phyloP scores from a whole-genome alignment of 1,140 invertebrate genomes.

The Phortica variegata region DNA sequence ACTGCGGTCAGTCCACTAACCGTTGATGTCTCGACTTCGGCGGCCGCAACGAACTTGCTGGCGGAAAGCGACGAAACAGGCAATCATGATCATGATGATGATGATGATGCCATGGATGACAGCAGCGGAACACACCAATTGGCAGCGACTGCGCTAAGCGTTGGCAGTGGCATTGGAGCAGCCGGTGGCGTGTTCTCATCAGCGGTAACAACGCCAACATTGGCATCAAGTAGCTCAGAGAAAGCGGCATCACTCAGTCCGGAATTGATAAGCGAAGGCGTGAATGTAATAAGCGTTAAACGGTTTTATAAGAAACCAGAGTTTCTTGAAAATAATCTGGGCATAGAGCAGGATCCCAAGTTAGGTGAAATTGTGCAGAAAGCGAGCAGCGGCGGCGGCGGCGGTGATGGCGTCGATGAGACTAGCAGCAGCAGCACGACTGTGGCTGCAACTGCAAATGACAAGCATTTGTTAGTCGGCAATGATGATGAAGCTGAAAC shows the following conservation, averaged over 20 bases:
- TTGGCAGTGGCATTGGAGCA: no score
- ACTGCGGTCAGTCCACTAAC: background rate
- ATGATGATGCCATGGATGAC: background rate
- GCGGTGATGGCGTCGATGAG: background rate
- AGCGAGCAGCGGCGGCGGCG: slow-evolving; percentile 18
- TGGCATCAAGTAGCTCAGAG: slow-evolving; percentile 8
- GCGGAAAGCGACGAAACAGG: background rate
- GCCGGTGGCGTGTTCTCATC: background rate
- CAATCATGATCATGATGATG: slow-evolving; percentile 4
- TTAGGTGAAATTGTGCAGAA: slow-evolving; percentile 54
- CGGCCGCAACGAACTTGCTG: background rate
- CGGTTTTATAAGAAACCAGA: slow-evolving; percentile 56
- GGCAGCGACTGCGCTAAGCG: background rate
- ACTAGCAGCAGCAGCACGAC: background rate
- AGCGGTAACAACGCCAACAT: background rate
- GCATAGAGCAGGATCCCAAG: slow-evolving; percentile 55
- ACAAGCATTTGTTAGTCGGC: background rate
- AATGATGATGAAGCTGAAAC: background rate
- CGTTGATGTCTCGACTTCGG: no score
- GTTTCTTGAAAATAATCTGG: slow-evolving; percentile 55
- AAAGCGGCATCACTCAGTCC: slow-evolving; percentile 47
- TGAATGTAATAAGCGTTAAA: slow-evolving; percentile 48
- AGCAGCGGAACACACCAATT: background rate
- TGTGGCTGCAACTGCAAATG: background rate
- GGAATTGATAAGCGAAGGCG: slow-evolving; percentile 48